Base-by-base conservation (phyloP, 2,113 vertebrate genomes). In the Xenopus borealis region DNA sequence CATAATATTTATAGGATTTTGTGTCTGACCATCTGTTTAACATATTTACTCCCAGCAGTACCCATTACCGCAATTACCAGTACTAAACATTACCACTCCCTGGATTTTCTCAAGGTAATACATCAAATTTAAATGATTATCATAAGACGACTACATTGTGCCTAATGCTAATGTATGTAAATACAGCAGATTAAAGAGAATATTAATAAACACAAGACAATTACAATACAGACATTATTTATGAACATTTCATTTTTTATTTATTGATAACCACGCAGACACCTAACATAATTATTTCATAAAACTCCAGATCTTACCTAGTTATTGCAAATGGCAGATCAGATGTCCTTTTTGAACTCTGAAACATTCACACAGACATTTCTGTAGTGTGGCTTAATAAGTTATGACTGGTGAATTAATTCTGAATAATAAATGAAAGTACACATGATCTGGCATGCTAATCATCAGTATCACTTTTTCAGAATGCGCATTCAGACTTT, bases 401-500 rank as follows among this genome's bases (percentile, higher is more conserved):
- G 23, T 62, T 62, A 62, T 62, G 59, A 62, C 59, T 62, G 59
- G 59, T 62, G 79, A 83, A 87, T 83, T 84, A 83, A 82, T 81
- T 66, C 30, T 83, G 55, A 85, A 83, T 85, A 83, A 83, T 82
- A 82, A 80, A 83, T 81, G 71, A 69, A 74, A 80, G 70, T 27
- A 67, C 67, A 79, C 75, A 62, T 45, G 74, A 58, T 71, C 12
- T 13, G 27, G 73, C 68, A 80, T 84, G 78, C 78, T 83, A 84
- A 83, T 83, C 64, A 79, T 80, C 80, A 81, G 64, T 78, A 80
- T 81, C 82, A 82, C 65, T 81, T 83, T 77, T 73, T 63, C 69
- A 79, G 46, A 80, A 82, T 78, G 46, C 18, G 7, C 77, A 57
- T 76, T 69, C 78, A 78, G 80, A 44, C 40, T 82, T 18, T 3